These are phyloP conservation scores for Gymnoscelis rufifasciata DNA, from an alignment of 2,888 invertebrate genomes.

Conservation along the genomic window DNA sequence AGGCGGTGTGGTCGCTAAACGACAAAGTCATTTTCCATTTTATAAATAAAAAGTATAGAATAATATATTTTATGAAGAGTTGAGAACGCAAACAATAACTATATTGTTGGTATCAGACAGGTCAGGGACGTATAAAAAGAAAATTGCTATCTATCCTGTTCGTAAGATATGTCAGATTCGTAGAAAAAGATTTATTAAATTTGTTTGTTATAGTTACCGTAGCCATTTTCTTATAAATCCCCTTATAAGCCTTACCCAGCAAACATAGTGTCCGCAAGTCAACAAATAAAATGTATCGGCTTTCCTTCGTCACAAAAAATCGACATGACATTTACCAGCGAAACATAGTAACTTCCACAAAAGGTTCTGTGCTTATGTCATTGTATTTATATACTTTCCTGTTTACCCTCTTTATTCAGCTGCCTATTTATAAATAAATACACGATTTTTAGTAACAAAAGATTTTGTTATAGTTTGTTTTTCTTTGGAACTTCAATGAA, in stretches of 20 bases:
- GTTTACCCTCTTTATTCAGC: slow-evolving; percentile 4
- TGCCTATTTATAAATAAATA: slow-evolving; percentile 1
- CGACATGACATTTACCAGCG: slow-evolving; percentile 7
- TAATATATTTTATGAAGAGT: no score
- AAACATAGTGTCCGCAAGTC: slow-evolving; percentile 8
- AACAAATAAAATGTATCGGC: slow-evolving; percentile 14
- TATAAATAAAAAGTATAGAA: no score
- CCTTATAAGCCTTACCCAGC: slow-evolving; percentile 3
- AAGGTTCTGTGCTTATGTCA: slow-evolving; percentile 7
- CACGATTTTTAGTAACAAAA: slow-evolving; percentile 2
- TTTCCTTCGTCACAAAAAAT: slow-evolving; percentile 17
- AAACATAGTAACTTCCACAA: slow-evolving; percentile 11
- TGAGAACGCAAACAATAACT: no score
- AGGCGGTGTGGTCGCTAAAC: no score
- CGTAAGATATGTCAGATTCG: no score
- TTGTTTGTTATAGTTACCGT: not conserved
- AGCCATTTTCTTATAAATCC: slow-evolving; percentile 9
- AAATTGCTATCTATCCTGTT: no score
- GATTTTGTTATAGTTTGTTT: slow-evolving; percentile 4
- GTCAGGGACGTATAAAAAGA: no score
- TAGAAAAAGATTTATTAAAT: not conserved
- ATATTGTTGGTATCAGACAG: no score
- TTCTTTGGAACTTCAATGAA: no score
- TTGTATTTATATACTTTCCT: slow-evolving; percentile 4
- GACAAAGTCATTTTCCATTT: no score